These are phyloP conservation scores for Quiscalus mexicanus DNA, from an alignment of 2,113 vertebrate species.

Conservation along the genomic window DNA sequence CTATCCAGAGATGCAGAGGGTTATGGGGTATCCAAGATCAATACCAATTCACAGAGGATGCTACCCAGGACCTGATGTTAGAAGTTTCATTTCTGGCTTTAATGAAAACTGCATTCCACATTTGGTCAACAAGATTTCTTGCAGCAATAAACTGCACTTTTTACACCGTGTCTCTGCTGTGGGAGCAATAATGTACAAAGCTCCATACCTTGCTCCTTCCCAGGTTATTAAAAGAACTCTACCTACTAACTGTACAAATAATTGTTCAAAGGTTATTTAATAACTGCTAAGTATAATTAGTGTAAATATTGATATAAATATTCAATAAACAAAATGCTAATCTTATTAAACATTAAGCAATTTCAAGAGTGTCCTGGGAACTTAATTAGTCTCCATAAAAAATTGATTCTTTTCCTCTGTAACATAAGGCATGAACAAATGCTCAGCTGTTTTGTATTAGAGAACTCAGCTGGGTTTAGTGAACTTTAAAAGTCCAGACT, in stretches of 20 bases:
- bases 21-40: constrained; percentile 28
- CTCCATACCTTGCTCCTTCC: background rate
- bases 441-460: background rate
- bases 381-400: background rate
- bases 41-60: constrained; percentile 57
- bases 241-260: background rate
- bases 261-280: background rate
- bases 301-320: background rate
- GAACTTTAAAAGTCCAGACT: background rate
- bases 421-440: background rate
- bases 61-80: background rate
- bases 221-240: background rate
- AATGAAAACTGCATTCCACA: constrained; percentile 47
- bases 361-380: background rate
- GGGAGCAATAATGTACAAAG: background rate
- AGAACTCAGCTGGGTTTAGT: background rate
- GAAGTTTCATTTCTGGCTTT: constrained; percentile 57
- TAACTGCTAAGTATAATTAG: background rate
- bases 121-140: constrained; percentile 58
- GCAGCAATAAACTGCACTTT: constrained; percentile 37
- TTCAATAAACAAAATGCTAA: background rate
- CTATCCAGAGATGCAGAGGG: background rate
- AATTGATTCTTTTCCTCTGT: background rate
- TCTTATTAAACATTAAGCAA: background rate
- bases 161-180: background rate